Conservation (phyloP, 2,888 invertebrate species). For the Campoletis raptor region DNA sequence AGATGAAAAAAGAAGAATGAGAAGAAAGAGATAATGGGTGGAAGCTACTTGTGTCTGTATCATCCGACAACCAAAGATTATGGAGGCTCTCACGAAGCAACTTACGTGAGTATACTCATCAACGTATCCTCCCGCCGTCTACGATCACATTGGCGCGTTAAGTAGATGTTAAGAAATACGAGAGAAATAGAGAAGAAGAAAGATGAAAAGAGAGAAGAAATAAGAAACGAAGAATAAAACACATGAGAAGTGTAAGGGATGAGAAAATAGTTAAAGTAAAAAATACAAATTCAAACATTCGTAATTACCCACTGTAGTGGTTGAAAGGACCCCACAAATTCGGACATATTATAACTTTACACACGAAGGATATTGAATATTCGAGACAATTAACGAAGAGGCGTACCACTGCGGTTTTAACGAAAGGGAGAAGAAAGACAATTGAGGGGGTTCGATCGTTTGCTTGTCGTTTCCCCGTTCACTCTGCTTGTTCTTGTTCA, state of each 20-base stretch:
- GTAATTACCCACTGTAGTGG: not conserved
- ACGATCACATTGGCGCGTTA: slow-evolving; percentile 30
- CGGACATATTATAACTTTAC: slow-evolving; percentile 28
- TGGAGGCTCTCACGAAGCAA: slow-evolving; percentile 26
- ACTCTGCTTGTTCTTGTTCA: slow-evolving; percentile 28
- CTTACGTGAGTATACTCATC: slow-evolving; percentile 55
- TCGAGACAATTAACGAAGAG: slow-evolving; percentile 66
- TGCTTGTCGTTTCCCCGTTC: slow-evolving; percentile 46
- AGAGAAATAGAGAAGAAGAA: slow-evolving; percentile 6
- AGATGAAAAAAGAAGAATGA: slow-evolving; percentile 9
- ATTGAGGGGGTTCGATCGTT: slow-evolving; percentile 64
- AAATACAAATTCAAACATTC: not conserved
- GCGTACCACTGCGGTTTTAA: slow-evolving; percentile 66
- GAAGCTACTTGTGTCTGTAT: slow-evolving; percentile 49
- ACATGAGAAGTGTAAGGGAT: not conserved
- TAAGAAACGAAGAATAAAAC: not conserved
- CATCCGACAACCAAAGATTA: slow-evolving; percentile 59
- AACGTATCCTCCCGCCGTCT: slow-evolving; percentile 44
- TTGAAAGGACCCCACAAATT: not conserved
- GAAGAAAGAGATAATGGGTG: slow-evolving; percentile 47
- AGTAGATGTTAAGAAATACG: slow-evolving; percentile 32
- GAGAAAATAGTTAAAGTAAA: not conserved
- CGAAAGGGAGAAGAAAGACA: slow-evolving; percentile 57
- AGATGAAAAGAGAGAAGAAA: slow-evolving; percentile 21
- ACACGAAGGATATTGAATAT: slow-evolving; percentile 25